Base-by-base conservation (phyloP, 2,888 invertebrate genomes). In the Leptinotarsa tumamoca region DNA sequence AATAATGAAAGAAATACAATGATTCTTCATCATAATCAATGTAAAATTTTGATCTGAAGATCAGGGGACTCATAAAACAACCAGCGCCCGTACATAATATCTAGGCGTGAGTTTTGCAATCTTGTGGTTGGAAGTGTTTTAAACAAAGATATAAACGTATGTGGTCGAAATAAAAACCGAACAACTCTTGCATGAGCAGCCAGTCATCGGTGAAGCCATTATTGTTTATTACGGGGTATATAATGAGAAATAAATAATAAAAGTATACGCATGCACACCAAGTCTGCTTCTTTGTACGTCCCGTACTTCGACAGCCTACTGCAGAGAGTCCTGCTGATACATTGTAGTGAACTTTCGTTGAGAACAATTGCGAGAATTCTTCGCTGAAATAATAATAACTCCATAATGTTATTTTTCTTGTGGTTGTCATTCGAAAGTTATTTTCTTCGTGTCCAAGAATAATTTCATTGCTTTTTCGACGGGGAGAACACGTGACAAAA, bases 91-190 rank as follows among this genome's bases (percentile, higher is more conserved):
- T 43, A 27, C 27, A 33, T 33, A 4, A 27, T n/a, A 63, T 63
- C 63, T 33, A 33, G 63, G 63, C 74, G 77, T 72, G 68, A 69
- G 74, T 74, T 74, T 67, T 74, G 77, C 72, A 77, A 74, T 72
- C 69, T 70, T 74, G 77, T 69, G 77, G 74, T 71, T 51, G 67
- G 68, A 63, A 49, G 61, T 63, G 63, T 68, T 73, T 69, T 74
- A 67, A 77, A 74, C 73, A 74, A 74, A 74, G 72, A 74, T 66
- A 72, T 74, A 74, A 77, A 70, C 74, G 74, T 70, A 58, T 74
- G 72, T 63, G 72, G 77, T 67, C 51, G 33, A 18, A 67, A 67
- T 67, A 58, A 71, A 73, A 73, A 73, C 50, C 23, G 73, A 76
- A 76, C 71, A 73, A 49, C 50, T 63, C 71, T 76, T 69, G 76